Conservation (phyloP, 2,797 vertebrate genomes). For the Choloepus didactylus region DNA sequence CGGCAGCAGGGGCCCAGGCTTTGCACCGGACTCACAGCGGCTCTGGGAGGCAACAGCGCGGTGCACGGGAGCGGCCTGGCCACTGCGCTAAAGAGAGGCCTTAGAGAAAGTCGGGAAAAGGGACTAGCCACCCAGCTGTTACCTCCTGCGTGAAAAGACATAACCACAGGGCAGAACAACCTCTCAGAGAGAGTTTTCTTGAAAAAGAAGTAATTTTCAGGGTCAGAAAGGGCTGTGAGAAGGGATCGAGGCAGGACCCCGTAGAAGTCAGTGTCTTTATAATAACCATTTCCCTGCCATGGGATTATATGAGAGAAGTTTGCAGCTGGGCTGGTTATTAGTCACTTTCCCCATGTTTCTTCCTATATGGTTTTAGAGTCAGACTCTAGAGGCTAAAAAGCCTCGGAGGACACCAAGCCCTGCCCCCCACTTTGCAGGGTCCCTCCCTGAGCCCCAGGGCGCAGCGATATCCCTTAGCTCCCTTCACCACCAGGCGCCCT, state of each 20-base stretch:
- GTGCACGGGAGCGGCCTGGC: neutral
- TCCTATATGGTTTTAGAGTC: accelerated
- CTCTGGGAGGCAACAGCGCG: too few relatives aligned
- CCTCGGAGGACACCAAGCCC: neutral
- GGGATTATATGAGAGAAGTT: neutral
- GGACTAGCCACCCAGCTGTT: neutral
- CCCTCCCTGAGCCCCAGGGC: too few relatives aligned
- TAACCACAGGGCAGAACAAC: neutral
- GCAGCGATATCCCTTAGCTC: neutral
- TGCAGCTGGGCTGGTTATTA: neutral
- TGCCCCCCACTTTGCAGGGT: neutral
- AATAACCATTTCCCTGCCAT: neutral
- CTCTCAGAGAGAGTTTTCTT: neutral
- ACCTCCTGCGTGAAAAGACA: neutral
- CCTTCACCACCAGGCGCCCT: neutral
- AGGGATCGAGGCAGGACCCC: neutral
- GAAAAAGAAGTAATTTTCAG: neutral
- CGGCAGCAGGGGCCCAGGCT: neutral
- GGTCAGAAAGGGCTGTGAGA: neutral
- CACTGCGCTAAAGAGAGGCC: neutral
- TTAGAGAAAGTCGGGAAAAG: neutral
- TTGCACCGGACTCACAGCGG: neutral
- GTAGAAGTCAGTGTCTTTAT: neutral
- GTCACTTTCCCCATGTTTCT: neutral
- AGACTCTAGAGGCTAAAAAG: neutral